Evolutionary conservation across 2,797 vertebrate genomes (phyloP).

Genomic region (Helarctos malayanus): DNA sequence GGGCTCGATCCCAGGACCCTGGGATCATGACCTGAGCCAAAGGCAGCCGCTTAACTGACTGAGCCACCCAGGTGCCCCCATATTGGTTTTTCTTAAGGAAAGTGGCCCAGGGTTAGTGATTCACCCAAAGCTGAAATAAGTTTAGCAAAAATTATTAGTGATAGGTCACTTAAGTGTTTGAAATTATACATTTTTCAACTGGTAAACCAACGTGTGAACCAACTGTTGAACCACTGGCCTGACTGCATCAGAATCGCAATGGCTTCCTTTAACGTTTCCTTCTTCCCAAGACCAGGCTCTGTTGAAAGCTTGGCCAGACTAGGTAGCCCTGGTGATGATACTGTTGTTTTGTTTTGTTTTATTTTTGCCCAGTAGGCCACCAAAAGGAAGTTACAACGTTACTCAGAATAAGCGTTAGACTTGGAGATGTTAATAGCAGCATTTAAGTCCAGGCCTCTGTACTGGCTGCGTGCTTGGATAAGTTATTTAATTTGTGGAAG

Average conservation of each 20-base stretch:
- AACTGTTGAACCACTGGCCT: background rate
- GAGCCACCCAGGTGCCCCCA: background rate
- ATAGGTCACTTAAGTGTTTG: background rate
- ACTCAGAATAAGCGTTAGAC: background rate
- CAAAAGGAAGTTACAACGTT: slow-evolving; percentile 5
- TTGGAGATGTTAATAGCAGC: background rate
- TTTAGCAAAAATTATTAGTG: slow-evolving; percentile 16
- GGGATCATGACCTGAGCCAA: too few species aligned
- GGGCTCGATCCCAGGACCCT: too few species aligned
- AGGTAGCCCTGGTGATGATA: background rate
- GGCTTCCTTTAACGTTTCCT: background rate
- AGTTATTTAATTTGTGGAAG: background rate
- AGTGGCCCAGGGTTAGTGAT: background rate
- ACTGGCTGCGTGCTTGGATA: background rate
- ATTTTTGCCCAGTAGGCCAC: background rate
- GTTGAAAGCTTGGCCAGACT: background rate
- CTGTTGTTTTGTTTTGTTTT: background rate
- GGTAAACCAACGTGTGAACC: too few species aligned
- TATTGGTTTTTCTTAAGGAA: slow-evolving; percentile 9
- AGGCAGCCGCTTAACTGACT: too few species aligned
- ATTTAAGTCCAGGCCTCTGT: background rate
- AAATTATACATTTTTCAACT: background rate
- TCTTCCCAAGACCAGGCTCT: background rate
- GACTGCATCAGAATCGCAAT: background rate
- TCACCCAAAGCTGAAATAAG: background rate